Base-by-base conservation (phyloP, 1,140 invertebrate species). In the Littorina saxatilis region DNA sequence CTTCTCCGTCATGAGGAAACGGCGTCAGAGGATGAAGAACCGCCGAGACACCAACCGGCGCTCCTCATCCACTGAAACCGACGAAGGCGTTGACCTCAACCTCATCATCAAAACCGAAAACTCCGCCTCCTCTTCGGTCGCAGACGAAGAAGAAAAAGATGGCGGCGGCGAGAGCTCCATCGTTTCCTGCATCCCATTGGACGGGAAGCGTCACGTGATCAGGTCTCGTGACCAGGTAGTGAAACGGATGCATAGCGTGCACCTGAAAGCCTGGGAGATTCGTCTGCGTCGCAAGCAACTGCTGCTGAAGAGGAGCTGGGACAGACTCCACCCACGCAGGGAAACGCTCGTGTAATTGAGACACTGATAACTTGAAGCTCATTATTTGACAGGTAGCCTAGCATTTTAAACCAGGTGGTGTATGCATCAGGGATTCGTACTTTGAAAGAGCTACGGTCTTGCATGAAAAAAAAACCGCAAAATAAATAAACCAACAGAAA, bases 211-310 rank as follows among this genome's bases (percentile, higher is more conserved):
- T n/a, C 2, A 20, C 27, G 17, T 5, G 29, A 20, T 32, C 4
- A 27, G 66, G 35, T n/a, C 13, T 32, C 43, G 73, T 2, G 32
- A 27, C 13, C 5, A 23, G 29, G n/a, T n/a, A n/a, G 76, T 78
- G 4, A 2, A n/a, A 27, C 32, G 76, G 3, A 35, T 78, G 23
- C 76, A 78, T 58, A 78, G 76, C 27, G 37, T 39, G 35, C 76
- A 78, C n/a, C 63, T 78, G 76, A 78, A 78, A 27, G 58, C 76
- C 11, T 78, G 76, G 76, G 32, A 78, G 55, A 78, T 78, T n/a
- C 55, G 76, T 0, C 76, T 78, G 37, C 35, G 76, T 9, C 29
- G 55, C 9, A 78, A 78, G 39, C 76, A 78, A 58, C 63, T 78
- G 37, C 32, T 58, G 55, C 63, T 32, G 37, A 61, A 40, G 23